phyloP scores from a whole-genome alignment of 2,888 invertebrate genomes.

The Dusona sp. region DNA sequence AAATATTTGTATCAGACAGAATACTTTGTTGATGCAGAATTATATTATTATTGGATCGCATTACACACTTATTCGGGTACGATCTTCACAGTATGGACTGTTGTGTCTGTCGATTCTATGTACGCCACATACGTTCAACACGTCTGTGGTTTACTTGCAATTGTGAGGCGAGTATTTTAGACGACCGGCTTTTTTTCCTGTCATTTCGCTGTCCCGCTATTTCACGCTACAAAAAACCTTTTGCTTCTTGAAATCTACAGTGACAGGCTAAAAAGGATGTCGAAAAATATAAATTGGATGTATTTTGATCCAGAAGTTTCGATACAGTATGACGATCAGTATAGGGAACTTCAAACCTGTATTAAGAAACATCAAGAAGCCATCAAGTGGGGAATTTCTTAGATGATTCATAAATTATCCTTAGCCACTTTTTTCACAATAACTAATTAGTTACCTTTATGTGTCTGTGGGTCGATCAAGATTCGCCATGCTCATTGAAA shows the following conservation, averaged over 20 bases:
- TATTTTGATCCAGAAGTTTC: not conserved
- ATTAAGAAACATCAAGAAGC: constrained; percentile 39
- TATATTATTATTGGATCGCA: constrained; percentile 48
- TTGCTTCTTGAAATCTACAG: not conserved
- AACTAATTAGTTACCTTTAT: not conserved
- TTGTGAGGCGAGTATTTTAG: constrained; percentile 23
- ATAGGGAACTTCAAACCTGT: constrained; percentile 19
- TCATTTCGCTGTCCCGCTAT: not conserved
- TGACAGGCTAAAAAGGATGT: not conserved
- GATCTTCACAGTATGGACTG: constrained; percentile 1
- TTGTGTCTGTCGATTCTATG: constrained; percentile 5
- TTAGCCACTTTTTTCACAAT: not conserved
- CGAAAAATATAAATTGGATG: not conserved
- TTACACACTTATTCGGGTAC: constrained; percentile 55
- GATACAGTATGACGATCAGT: constrained; percentile 7
- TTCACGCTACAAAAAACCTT: not conserved
- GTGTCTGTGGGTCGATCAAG: not conserved
- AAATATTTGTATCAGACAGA: constrained; percentile 62
- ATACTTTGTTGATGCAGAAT: constrained; percentile 61
- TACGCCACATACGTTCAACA: constrained; percentile 39
- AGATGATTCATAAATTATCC: not conserved
- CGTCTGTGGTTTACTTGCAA: constrained; percentile 36
- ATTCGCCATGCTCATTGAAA: constrained; percentile 37
- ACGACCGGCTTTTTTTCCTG: not conserved
- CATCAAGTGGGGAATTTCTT: constrained; percentile 31